These are phyloP conservation scores for Montipora foliosa DNA, from an alignment of 64 coral and sea anemone species.

Conservation along the genomic window DNA sequence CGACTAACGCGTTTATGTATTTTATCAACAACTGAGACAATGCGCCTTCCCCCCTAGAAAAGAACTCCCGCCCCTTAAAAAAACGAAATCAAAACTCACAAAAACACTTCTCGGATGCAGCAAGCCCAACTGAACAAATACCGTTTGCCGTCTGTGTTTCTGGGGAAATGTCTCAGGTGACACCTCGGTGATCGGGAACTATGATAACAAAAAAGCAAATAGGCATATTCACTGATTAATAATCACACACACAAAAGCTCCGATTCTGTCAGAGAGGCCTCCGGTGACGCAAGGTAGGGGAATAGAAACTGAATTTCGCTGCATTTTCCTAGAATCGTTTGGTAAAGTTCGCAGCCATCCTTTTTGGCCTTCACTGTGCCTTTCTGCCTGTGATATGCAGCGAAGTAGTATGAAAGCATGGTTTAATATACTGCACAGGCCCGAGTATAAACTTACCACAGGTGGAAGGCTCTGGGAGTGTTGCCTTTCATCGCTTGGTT, in stretches of 20 bases:
- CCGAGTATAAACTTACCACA: slow-evolving; percentile 43
- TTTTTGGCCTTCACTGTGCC: too few relatives aligned
- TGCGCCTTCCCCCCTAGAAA: too few relatives aligned
- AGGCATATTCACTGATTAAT: too few relatives aligned
- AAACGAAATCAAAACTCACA: slow-evolving; percentile 68
- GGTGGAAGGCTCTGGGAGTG: slow-evolving; percentile 49
- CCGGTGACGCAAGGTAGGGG: too few relatives aligned
- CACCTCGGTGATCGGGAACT: slow-evolving; percentile 59
- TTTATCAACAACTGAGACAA: too few relatives aligned
- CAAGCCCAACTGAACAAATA: slow-evolving; percentile 86
- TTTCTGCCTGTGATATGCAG: too few relatives aligned
- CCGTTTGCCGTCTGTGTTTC: slow-evolving; percentile 43
- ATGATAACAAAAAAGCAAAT: not conserved
- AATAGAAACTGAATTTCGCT: too few relatives aligned
- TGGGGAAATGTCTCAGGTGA: not conserved
- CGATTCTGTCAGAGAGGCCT: not conserved
- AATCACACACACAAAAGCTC: not conserved
- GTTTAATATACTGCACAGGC: too few relatives aligned
- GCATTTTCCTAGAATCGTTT: too few relatives aligned
- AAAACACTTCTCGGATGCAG: slow-evolving; percentile 88
- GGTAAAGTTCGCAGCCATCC: too few relatives aligned
- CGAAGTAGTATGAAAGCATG: too few relatives aligned
- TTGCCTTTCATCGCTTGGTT: not conserved
- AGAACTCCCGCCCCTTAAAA: not conserved
- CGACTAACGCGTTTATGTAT: too few relatives aligned